phyloP scores from a whole-genome alignment of 2,113 vertebrate species.

The Chinchilla lanigera region DNA sequence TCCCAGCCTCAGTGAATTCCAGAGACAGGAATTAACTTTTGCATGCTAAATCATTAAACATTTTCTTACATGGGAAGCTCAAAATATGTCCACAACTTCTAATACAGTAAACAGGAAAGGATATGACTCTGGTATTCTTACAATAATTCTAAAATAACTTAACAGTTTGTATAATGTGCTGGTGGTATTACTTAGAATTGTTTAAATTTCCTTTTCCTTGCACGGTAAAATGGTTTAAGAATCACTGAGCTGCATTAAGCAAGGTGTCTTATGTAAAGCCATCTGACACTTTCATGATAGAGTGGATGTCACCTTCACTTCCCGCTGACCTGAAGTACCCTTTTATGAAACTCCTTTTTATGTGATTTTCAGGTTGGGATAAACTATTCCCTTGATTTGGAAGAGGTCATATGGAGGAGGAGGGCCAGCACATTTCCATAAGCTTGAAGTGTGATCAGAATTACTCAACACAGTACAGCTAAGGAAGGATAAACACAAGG shows the following conservation, averaged over 20 bases:
- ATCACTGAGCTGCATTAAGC: neutral
- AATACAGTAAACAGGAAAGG: neutral
- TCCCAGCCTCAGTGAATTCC: neutral
- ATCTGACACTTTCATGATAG: slow-evolving; percentile 29
- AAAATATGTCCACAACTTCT: neutral
- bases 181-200: slow-evolving; percentile 21
- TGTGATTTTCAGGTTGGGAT: slow-evolving; percentile 60
- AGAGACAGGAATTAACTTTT: neutral
- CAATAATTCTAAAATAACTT: slow-evolving; percentile 26
- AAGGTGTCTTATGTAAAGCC: neutral
- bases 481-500: neutral
- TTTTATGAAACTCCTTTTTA: slow-evolving; percentile 67
- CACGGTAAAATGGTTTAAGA: neutral
- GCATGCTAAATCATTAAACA: slow-evolving; percentile 22
- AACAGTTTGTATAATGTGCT: neutral
- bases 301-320: slow-evolving; percentile 71
- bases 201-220: neutral
- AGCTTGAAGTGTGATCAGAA: neutral
- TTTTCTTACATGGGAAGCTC: neutral
- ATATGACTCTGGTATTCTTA: neutral
- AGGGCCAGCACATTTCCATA: slow-evolving; percentile 31
- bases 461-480: neutral
- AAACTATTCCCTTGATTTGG: slow-evolving; percentile 68
- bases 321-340: slow-evolving; percentile 36
- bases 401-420: neutral